Evolutionary conservation across 2,888 invertebrate species (phyloP), one percentile per base, ranked within the genome.

Genomic region (Spisula subtruncata): DNA sequence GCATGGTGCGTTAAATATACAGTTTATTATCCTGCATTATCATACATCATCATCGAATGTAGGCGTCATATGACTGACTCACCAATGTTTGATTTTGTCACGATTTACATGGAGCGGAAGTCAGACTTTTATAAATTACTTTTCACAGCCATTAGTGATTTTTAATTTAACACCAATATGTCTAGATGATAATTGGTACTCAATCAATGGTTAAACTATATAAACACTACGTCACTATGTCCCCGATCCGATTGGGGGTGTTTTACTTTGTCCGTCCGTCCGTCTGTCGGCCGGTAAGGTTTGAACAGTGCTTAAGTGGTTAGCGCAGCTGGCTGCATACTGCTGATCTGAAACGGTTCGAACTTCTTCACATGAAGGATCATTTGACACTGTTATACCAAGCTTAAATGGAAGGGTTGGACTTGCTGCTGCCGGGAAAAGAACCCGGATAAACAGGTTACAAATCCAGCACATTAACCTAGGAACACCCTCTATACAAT

Each of bases 1-100:
- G 35, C 18, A 35, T 18, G 32, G 18, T 75, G 75, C 75, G 35
- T 75, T 14, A 75, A 75, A 75, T 75, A 25, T 75, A 75, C 75
- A 14, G 18, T 75, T 16, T 75, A 12, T 75, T 25, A 75, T 12
- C 41, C 4, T 32, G 16, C 4, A 75, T 35, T 75, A 75, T 75
- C 75, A 35, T 75, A 32, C 35, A 75, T 75, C 75, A 75, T 75
- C 14, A 75, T 35, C 75, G 29, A 29, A 35, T 35, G 32, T 16
- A 75, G 75, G 75, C 75, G 75, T 75, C 75, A 75, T 5, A 75
- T 2, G n/a, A 6, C 12, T 75, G 75, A 75, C 75, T 75, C 75
- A 75, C 35, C 8, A 16, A n/a, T 75, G 5, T 32, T 75, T 75
- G 75, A 75, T 75, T 75, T 75, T 35, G 32, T 75, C 35, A 32